Base-by-base conservation (phyloP, 1,140 invertebrate genomes). In the Neodiprion fabricii region DNA sequence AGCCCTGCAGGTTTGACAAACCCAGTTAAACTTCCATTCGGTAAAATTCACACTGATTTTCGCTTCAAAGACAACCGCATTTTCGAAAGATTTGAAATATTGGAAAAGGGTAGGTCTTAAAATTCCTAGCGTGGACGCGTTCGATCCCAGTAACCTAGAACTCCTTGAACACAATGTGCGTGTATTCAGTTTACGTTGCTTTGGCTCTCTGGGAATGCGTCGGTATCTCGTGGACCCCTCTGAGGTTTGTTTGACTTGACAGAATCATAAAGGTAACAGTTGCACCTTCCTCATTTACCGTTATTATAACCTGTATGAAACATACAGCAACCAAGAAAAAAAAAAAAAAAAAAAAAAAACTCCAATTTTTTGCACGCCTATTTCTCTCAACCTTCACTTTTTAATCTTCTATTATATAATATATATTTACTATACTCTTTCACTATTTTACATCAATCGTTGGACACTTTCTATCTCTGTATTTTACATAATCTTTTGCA, bases 151-250 rank as follows among this genome's bases (percentile, higher is more conserved):
- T 61, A 61, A 61, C 53, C 53, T 61, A 61, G 53, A 14, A 61
- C 74, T 66, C 74, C 83, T 80, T 76, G 84, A 74, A 86, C 86
- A 87, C 87, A 87, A 83, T 89, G 88, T 61, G 53, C 53, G 53
- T 89, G 84, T 89, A 87, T 88, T 88, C 86, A 84, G 86, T 89
- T 89, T 89, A 85, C 87, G 87, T 89, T 90, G 89, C 89, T 90
- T 90, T 90, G 89, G 89, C 89, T 89, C 89, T 87, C 85, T 89
- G 87, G 89, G 89, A 90, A 90, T 90, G 89, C 88, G 86, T 89
- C 89, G 88, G 85, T 89, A 88, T 89, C 87, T 89, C 86, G 87
- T 88, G 86, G 87, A 89, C 83, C 85, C 87, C 88, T 61, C 83
- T 80, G 86, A 89, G 89, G 87, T 90, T 90, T 90, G 88, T 88